phyloP scores from a whole-genome alignment of 2,797 vertebrate genomes.

The Bradypus variegatus region DNA sequence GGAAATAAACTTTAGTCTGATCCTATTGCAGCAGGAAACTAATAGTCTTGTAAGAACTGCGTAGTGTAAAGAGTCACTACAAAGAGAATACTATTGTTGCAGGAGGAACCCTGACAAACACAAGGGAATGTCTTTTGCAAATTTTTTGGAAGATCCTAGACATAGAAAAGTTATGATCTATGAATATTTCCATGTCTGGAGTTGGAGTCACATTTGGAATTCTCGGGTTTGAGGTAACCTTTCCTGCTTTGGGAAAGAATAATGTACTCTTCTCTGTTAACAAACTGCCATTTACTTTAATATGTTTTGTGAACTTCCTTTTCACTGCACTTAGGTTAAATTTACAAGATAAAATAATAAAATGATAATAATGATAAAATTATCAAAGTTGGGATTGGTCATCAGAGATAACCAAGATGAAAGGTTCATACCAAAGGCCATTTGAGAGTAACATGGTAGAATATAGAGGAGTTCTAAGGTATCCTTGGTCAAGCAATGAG shows the following conservation, averaged over 20 bases:
- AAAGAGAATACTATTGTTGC: fast-evolving
- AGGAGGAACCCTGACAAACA: neutral
- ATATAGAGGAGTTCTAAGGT: neutral
- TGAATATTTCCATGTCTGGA: neutral
- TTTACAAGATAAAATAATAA: neutral
- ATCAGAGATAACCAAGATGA: neutral
- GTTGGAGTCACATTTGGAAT: neutral
- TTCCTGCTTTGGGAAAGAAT: neutral
- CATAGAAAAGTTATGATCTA: neutral
- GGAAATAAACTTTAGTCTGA: neutral
- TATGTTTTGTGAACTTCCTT: neutral
- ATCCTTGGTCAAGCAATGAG: neutral
- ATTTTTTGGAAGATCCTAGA: neutral
- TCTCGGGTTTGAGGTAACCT: neutral
- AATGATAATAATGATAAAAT: neutral
- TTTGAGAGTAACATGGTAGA: neutral
- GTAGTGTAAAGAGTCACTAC: fast-evolving
- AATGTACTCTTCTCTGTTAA: neutral
- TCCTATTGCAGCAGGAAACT: neutral
- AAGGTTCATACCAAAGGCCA: neutral
- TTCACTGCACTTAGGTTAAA: neutral
- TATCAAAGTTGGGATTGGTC: neutral
- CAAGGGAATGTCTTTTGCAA: neutral
- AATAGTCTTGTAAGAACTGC: too few species aligned
- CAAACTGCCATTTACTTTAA: neutral